Base-by-base conservation (phyloP, 37 sponge, comb jelly and placozoan species). In the Hexactinellida sp. region DNA sequence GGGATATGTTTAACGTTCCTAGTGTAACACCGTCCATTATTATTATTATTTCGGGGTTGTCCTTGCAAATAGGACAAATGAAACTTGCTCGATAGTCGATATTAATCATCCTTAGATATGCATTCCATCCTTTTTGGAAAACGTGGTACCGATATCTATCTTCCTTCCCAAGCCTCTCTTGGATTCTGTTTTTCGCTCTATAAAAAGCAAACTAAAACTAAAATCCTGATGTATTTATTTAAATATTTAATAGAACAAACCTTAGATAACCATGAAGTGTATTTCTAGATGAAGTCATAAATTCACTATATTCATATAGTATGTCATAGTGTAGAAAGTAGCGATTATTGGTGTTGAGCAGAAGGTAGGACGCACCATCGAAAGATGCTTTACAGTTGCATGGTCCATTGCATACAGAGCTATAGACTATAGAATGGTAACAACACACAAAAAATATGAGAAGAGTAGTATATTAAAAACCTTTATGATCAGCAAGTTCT, bases 1-100 rank as follows among this genome's bases (percentile, higher is more conserved):
- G 76, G 76, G 76, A 63, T 63, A 63, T 63, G 76, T 63, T 63
- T 63, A 63, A n/a, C 3, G 76, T 63, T 63, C 76, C 76, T 23
- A 63, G 34, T 63, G 76, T 63, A 21, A 63, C 34, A 32, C 25
- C 76, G 13, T 63, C 76, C 32, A 63, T 32, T 63, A 63, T 28
- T 32, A 63, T 23, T 63, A 63, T 23, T n/a, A n/a, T n/a, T 63
- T 63, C 76, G 3, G 34, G 76, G 34, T 63, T 63, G 13, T 63
- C 76, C 34, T 63, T 63, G 76, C 76, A 63, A 10, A 63, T 63
- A 28, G 25, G 76, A 28, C 76, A 63, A 63, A 23, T 63, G 34
- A 63, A 63, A 63, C 30, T 32, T n/a, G 76, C 34, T 32, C 5
- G 3, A 3, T 63, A 63, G 34, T 63, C 76, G 30, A 63, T 23